Evolutionary conservation across 2,888 invertebrate species (phyloP), one percentile per base, ranked within the genome.

Genomic region (Dicyrtoma fusca): DNA sequence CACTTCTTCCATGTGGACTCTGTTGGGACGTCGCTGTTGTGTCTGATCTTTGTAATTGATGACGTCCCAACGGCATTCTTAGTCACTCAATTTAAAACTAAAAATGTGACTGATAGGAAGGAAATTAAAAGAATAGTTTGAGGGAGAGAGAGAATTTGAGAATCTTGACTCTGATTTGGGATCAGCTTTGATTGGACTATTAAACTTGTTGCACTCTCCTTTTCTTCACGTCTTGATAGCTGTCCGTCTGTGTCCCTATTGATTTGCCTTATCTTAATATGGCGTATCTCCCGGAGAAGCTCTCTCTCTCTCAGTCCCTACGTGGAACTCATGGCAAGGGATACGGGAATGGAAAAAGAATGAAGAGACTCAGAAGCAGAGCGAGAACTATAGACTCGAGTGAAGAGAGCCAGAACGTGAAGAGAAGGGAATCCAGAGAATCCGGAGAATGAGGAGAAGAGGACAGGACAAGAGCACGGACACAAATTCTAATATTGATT

Each of bases 31-130:
- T 72, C 34, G 77, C 77, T 21, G 74, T 73, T 51, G 77, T 77
- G 45, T 76, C 74, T 49, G 76, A 68, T 17, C 76, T 72, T 70
- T 77, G 76, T 47, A 79, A 64, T 14, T 77, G 77, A 23, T 76
- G 76, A 25, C 74, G 71, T 44, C 74, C 71, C 45, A 74, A 57
- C 45, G 72, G 72, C 72, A 72, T 72, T 3, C 8, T 34, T 34
- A 5, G 34, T 8, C 34, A 34, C 34, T 34, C 34, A 34, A 8
- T 34, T 34, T 34, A 3, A 34, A 34, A 8, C 34, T 34, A n/a
- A n/a, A n/a, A n/a, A n/a, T n/a, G n/a, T n/a, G n/a, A n/a, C n/a
- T n/a, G n/a, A n/a, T 34, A 34, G 8, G 34, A 3, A 5, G 8
- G 8, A 34, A 34, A 8, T 34, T 34, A 3, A 34, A 34, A 34